A percentile compares a stretch with the other conserved stretches of the same genome.
These are phyloP conservation scores for Stichopus horrens DNA, from an alignment of 53 echinoderm and acorn worm genomes.

Conservation along the genomic window DNA sequence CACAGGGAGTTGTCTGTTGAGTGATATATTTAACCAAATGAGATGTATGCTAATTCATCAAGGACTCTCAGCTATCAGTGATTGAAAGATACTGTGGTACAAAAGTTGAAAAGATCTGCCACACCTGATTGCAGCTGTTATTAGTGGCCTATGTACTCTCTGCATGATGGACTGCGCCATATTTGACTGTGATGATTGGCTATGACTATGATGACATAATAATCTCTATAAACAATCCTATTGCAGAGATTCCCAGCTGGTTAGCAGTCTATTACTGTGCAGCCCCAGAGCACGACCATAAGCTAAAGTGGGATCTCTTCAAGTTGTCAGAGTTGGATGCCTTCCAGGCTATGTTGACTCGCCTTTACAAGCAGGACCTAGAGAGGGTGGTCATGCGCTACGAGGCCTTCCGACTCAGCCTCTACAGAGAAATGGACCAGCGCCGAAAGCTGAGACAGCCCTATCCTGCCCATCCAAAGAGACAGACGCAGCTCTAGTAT, in stretches of 20 bases:
- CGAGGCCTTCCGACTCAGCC: slow-evolving; percentile 74
- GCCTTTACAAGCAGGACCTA: slow-evolving; percentile 86
- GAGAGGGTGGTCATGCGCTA: slow-evolving; percentile 94
- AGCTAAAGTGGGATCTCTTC: slow-evolving; percentile 98
- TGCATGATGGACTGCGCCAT: no score
- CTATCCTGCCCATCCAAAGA: neutral
- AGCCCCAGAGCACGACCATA: slow-evolving; percentile 85
- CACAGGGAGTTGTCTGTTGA: no score
- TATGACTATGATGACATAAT: no score
- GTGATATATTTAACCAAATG: no score
- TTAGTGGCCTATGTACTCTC: no score
- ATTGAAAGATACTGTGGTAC: no score
- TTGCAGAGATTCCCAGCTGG: slow-evolving; percentile 96
- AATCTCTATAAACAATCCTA: neutral
- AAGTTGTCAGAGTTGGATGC: slow-evolving; percentile 82
- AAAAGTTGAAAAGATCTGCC: no score
- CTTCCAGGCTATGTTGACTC: slow-evolving; percentile 87
- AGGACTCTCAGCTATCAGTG: no score
- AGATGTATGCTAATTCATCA: no score
- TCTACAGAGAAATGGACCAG: slow-evolving; percentile 83
- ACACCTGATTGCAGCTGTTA: no score
- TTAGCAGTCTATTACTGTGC: slow-evolving; percentile 91
- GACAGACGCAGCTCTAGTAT: slow-evolving; percentile 37
- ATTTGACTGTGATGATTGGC: no score
- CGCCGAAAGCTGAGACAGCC: slow-evolving; percentile 30